phyloP scores from a whole-genome alignment of 2,113 vertebrate genomes.

The Pedetes capensis region DNA sequence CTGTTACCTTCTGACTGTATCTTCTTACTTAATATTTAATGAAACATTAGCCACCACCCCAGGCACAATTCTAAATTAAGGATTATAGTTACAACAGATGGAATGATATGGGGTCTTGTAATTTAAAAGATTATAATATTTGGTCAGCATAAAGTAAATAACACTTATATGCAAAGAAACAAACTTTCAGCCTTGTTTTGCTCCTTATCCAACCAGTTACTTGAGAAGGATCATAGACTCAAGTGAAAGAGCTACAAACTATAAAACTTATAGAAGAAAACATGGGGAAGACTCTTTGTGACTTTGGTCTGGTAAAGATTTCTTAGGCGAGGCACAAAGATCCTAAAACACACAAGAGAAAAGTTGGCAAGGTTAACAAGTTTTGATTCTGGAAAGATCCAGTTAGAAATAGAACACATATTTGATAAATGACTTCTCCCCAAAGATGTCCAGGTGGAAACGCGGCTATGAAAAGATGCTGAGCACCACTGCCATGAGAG shows the following conservation, averaged over 20 bases:
- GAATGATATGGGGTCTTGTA: not conserved
- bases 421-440: not conserved
- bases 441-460: not conserved
- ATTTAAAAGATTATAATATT: not conserved
- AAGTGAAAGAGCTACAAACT: not conserved
- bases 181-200: not conserved
- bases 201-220: accelerated
- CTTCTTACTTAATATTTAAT: not conserved
- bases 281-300: not conserved
- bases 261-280: not conserved
- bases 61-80: not conserved
- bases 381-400: not conserved
- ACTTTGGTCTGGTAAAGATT: not conserved
- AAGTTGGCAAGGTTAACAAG: not conserved
- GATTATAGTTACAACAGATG: not conserved
- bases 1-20: not conserved
- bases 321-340: not conserved
- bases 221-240: not conserved
- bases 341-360: not conserved
- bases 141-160: not conserved
- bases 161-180: not conserved
- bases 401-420: not conserved
- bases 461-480: not conserved
- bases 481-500: accelerated
- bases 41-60: not conserved